Conservation (phyloP, 2,113 vertebrate genomes). For the Laterallus jamaicensis region DNA sequence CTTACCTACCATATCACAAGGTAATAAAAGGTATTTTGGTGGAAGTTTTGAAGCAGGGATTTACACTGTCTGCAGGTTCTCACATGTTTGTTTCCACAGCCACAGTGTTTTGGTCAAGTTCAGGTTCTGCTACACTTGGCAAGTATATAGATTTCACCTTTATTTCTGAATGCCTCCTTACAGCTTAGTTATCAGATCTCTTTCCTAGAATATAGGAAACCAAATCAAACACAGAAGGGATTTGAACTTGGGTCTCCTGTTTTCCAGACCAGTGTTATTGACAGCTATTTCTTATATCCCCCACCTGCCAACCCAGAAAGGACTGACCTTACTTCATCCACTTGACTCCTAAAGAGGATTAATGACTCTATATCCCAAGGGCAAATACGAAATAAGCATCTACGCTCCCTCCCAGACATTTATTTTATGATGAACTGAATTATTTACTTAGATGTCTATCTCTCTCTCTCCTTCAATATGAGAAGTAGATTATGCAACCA, state of each 20-base stretch:
- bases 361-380: background rate
- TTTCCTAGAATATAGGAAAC: background rate
- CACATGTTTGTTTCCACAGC: background rate
- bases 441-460: background rate
- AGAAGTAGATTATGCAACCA: background rate
- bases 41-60: background rate
- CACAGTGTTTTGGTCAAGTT: background rate
- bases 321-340: background rate
- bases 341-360: background rate
- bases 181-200: background rate
- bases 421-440: background rate
- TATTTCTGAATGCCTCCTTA: background rate
- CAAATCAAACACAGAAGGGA: background rate
- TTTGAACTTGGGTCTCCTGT: background rate
- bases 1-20: background rate
- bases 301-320: background rate
- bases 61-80: background rate
- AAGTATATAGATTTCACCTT: background rate
- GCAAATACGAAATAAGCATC: background rate
- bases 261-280: background rate
- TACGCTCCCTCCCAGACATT: background rate
- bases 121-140: background rate
- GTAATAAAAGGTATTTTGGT: background rate
- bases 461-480: background rate
- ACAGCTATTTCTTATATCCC: background rate